A percentile compares a stretch with the other conserved stretches of the same genome.
phyloP scores from a whole-genome alignment of 2,888 invertebrate genomes.

The Ischnura elegans region DNA sequence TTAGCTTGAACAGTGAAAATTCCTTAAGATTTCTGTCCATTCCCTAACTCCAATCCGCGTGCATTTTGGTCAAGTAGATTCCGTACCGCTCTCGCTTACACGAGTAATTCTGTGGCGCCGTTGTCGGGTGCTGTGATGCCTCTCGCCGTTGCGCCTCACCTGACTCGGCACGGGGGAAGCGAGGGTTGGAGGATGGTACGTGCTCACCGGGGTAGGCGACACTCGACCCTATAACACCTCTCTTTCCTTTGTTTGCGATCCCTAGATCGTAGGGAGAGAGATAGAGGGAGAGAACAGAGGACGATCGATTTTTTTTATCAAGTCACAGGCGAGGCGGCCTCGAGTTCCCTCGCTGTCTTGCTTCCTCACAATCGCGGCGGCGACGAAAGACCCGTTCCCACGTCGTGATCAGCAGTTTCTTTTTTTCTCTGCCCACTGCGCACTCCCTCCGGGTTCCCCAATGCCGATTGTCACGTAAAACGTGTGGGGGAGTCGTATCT shows the following conservation, averaged over 20 bases:
- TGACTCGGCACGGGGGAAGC: not conserved
- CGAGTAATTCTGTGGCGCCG: not conserved
- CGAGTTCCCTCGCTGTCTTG: not conserved
- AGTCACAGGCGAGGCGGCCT: not conserved
- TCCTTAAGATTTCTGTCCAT: no score
- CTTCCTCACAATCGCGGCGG: not conserved
- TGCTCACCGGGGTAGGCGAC: not conserved
- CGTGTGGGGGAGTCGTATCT: not conserved
- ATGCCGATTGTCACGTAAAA: not conserved
- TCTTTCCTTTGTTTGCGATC: slow-evolving; percentile 26
- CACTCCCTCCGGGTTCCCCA: not conserved
- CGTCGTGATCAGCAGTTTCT: not conserved
- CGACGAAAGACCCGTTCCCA: not conserved
- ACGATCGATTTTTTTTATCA: not conserved
- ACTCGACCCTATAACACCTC: not conserved
- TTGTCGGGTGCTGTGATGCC: no score
- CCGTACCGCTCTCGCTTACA: not conserved
- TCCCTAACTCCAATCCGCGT: no score
- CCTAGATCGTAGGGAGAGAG: not conserved
- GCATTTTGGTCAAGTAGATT: not conserved
- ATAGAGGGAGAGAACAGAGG: no score
- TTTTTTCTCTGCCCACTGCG: not conserved
- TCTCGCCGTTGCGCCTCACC: not conserved
- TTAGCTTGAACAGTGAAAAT: no score
- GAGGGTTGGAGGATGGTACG: not conserved